Percentiles rank a stretch among this genome's conserved stretches.
Evolutionary conservation across 2,888 invertebrate genomes (phyloP).

Genomic region (Diadromus collaris): DNA sequence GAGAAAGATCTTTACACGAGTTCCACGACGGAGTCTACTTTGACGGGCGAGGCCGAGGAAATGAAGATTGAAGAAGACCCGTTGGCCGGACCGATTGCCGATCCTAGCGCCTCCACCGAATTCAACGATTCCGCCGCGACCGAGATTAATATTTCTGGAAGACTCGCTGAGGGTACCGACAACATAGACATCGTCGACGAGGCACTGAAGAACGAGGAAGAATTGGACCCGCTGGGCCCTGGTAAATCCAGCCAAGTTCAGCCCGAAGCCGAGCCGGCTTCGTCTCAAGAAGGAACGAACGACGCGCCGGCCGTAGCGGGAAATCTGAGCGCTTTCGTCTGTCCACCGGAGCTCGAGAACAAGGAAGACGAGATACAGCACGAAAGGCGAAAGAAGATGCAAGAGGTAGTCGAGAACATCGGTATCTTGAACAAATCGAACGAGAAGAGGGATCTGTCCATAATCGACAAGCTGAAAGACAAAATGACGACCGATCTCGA

Average conservation of each 20-base stretch:
- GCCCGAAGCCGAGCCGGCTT: slow-evolving; percentile 10
- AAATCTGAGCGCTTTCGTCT: slow-evolving; percentile 77
- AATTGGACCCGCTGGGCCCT: slow-evolving; percentile 5
- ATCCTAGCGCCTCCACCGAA: background rate
- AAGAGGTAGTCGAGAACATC: slow-evolving; percentile 79
- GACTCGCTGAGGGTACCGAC: slow-evolving; percentile 1
- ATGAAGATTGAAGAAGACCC: slow-evolving; percentile 57
- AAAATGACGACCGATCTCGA: slow-evolving; percentile 73
- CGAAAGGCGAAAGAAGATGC: slow-evolving; percentile 81
- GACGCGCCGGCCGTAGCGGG: slow-evolving; percentile 53
- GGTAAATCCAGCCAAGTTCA: slow-evolving; percentile 19
- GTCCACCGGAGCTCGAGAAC: slow-evolving; percentile 78
- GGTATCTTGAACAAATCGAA: slow-evolving; percentile 71
- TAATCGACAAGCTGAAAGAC: slow-evolving; percentile 76
- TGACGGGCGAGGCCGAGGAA: slow-evolving; percentile 65
- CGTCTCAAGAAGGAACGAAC: slow-evolving; percentile 29
- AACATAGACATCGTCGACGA: slow-evolving; percentile 55
- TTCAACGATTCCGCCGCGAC: background rate
- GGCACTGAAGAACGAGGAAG: slow-evolving; percentile 39
- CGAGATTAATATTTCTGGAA: slow-evolving; percentile 9
- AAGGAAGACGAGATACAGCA: slow-evolving; percentile 80
- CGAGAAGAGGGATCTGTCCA: slow-evolving; percentile 74
- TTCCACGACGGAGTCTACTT: slow-evolving; percentile 7
- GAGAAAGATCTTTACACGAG: slow-evolving; percentile 54
- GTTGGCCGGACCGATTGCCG: slow-evolving; percentile 9